Percentiles rank a stretch among this genome's conserved stretches.
Evolutionary conservation across 2,888 invertebrate species (phyloP).

Genomic region (Synanthedon tipuliformis): DNA sequence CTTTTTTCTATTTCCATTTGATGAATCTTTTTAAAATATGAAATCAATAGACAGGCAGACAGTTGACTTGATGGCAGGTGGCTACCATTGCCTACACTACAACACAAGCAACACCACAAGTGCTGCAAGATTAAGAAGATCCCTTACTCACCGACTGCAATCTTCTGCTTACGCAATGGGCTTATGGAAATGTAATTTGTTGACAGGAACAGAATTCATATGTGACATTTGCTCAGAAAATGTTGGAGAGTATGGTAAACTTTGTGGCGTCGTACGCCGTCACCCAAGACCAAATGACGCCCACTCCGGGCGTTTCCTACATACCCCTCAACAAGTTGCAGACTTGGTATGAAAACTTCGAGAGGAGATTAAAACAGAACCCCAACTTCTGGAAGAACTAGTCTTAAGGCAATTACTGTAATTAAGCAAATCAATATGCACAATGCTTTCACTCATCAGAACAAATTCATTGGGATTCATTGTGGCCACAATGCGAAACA

Average conservation of each 20-base stretch:
- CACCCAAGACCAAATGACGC: slow-evolving; percentile 81
- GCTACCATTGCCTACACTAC: too few species aligned
- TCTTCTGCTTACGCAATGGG: too few species aligned
- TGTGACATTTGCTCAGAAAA: slow-evolving; percentile 84
- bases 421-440: background rate
- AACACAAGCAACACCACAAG: too few species aligned
- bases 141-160: too few species aligned
- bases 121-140: too few species aligned
- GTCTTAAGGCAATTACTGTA: background rate
- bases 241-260: slow-evolving; percentile 93
- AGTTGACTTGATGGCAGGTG: too few species aligned
- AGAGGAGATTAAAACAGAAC: slow-evolving; percentile 86
- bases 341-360: slow-evolving; percentile 95
- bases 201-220: slow-evolving; percentile 41
- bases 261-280: slow-evolving; percentile 91
- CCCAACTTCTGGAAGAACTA: slow-evolving; percentile 91
- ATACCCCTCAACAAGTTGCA: slow-evolving; percentile 90
- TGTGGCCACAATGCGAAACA: too few species aligned
- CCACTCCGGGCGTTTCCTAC: slow-evolving; percentile 83
- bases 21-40: too few species aligned
- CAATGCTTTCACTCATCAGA: too few species aligned
- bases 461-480: too few species aligned
- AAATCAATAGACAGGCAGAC: too few species aligned
- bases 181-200: background rate
- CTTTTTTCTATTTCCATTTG: too few species aligned